Evolutionary conservation across 1,140 invertebrate genomes (phyloP).

Genomic region (Megalopta genalis): DNA sequence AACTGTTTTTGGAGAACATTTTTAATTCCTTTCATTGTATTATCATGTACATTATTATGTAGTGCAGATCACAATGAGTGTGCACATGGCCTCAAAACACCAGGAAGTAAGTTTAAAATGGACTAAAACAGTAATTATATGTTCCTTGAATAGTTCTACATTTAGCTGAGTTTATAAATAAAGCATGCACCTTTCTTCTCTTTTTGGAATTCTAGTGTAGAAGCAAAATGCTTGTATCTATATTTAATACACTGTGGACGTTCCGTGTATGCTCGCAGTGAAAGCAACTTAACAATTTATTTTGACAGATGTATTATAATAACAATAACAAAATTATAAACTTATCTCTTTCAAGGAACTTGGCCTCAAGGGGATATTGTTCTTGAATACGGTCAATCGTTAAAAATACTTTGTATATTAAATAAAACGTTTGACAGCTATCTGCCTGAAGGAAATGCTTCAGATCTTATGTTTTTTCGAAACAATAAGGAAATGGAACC

Average conservation of each 20-base stretch:
- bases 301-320: not conserved
- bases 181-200: conserved; percentile 67
- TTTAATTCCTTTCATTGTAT: conserved; percentile 52
- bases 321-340: not conserved
- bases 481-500: conserved; percentile 71
- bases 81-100: conserved; percentile 67
- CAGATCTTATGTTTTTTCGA: conserved; percentile 78
- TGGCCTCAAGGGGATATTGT: conserved; percentile 80
- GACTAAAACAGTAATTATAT: not conserved
- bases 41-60: conserved; percentile 45
- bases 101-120: conserved; percentile 68
- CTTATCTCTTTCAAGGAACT: conserved; percentile 73
- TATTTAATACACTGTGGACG: conserved; percentile 58
- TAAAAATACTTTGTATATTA: conserved; percentile 79
- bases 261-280: conserved; percentile 22
- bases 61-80: conserved; percentile 60
- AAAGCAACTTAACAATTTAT: not conserved
- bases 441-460: conserved; percentile 75
- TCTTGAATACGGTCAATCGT: conserved; percentile 77
- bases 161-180: conserved; percentile 69
- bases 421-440: conserved; percentile 72
- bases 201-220: conserved; percentile 73
- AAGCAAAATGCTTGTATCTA: conserved; percentile 70
- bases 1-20: conserved; percentile 55
- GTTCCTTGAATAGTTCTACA: not conserved